Percentiles rank a stretch among this genome's conserved stretches.
These are phyloP conservation scores for Cheilosia pagana DNA, from an alignment of 2,888 invertebrate genomes.

Conservation along the genomic window DNA sequence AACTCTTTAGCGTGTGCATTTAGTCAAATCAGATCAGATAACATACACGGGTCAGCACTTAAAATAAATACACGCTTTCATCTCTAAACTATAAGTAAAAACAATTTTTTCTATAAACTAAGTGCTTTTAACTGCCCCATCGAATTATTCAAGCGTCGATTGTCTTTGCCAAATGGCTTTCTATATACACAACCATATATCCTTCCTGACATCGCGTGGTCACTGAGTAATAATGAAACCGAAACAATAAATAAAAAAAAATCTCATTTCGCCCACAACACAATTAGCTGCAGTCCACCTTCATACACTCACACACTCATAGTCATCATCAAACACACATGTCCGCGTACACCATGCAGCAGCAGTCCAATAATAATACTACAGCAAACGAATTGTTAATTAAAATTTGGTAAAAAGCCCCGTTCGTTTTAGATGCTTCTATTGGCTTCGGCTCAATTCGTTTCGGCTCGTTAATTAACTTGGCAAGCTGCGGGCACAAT, in stretches of 20 bases:
- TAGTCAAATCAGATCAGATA: too few relatives aligned
- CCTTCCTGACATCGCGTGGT: background rate
- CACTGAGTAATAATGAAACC: background rate
- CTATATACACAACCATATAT: background rate
- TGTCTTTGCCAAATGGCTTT: background rate
- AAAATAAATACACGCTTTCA: too few relatives aligned
- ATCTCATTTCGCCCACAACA: slow-evolving; percentile 55
- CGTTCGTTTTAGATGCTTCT: slow-evolving; percentile 59
- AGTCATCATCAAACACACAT: background rate
- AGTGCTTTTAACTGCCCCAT: too few relatives aligned
- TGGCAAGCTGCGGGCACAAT: slow-evolving; percentile 69
- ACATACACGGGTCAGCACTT: too few relatives aligned
- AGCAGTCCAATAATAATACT: slow-evolving; percentile 42
- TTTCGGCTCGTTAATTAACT: slow-evolving; percentile 75
- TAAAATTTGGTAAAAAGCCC: slow-evolving; percentile 74
- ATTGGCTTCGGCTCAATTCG: slow-evolving; percentile 74
- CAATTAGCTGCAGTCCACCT: slow-evolving; percentile 52
- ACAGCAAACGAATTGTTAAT: slow-evolving; percentile 61
- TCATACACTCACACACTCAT: slow-evolving; percentile 1
- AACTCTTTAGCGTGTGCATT: too few relatives aligned
- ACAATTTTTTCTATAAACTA: too few relatives aligned
- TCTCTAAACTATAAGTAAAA: too few relatives aligned
- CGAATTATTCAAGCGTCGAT: slow-evolving; percentile 1
- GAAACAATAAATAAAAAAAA: slow-evolving; percentile 27
- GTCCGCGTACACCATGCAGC: background rate